Evolutionary conservation across 2,888 invertebrate species (phyloP).

Genomic region (Drosophila eohydei): DNA sequence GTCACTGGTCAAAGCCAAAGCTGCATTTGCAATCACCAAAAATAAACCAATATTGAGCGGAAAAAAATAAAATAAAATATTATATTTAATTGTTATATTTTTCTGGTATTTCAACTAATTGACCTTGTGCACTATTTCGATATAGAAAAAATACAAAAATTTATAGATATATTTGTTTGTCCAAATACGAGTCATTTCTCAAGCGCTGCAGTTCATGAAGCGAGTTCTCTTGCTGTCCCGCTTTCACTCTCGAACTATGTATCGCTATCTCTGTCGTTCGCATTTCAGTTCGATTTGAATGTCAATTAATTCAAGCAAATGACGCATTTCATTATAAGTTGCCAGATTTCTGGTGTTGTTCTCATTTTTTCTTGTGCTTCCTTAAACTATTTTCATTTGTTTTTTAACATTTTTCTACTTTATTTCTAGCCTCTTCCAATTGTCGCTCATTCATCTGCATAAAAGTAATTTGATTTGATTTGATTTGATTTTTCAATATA

Average conservation of each 20-base stretch:
- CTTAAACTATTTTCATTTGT: not conserved
- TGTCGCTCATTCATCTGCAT: not conserved
- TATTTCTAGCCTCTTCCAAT: not conserved
- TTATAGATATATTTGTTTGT: not conserved
- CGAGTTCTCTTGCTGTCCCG: slow-evolving; percentile 9
- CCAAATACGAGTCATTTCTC: slow-evolving; percentile 56
- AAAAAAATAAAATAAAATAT: slow-evolving; percentile 28
- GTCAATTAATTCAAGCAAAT: slow-evolving; percentile 58
- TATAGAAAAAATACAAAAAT: slow-evolving; percentile 9
- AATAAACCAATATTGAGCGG: not conserved
- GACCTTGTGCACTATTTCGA: slow-evolving; percentile 77
- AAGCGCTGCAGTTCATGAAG: slow-evolving; percentile 44
- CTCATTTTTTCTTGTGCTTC: slow-evolving; percentile 1
- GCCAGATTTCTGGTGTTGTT: slow-evolving; percentile 5
- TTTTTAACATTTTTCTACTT: not conserved
- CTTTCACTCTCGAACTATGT: not conserved
- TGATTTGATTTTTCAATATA: not conserved
- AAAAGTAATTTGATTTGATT: not conserved
- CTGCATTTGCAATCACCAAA: slow-evolving; percentile 31
- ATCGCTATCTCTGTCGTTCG: slow-evolving; percentile 3
- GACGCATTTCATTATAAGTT: slow-evolving; percentile 57
- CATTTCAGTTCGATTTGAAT: slow-evolving; percentile 52
- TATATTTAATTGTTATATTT: slow-evolving; percentile 61
- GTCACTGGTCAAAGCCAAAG: slow-evolving; percentile 11
- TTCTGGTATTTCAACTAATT: slow-evolving; percentile 75